Base-by-base conservation (phyloP, 2,888 invertebrate species). In the Oscheius sp. region DNA sequence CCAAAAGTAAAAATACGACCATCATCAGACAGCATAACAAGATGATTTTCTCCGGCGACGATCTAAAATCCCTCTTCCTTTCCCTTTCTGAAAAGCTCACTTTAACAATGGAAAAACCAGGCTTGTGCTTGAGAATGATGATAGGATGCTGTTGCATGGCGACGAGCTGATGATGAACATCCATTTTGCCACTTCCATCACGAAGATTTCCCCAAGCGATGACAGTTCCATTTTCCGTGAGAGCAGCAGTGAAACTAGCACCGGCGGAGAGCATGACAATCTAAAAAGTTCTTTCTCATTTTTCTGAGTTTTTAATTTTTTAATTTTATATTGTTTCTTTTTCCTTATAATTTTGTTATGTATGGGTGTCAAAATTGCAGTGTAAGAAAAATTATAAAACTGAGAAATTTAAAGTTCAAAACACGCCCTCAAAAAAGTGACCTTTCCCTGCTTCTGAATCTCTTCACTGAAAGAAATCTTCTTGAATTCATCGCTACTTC, bases 151-250 rank as follows among this genome's bases (percentile, higher is more conserved):
- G 78, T 68, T 82, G 79, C 80, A 84, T 84, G 26, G 77, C 72
- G 17, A 72, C 74, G 17, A 84, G 74, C 14, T 78, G 71, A 41
- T 80, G 73, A 62, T 85, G 84, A 17, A 77, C 80, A 57, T 81
- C 79, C 9, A 84, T 74, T 51, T 82, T 80, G 54, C 84, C 84
- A 50, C 77, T 75, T 9, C 71, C 74, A 61, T 84, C 84, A 86
- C 95, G 90, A 86, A 97, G 95, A 14, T 93, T 92, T 0, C 97
- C 97, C 95, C 96, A 95, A 0, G 93, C 92, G 86, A 91, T 95
- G 0, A 95, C 94, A 64, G 91, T 89, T 0, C 96, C 96, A 86
- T 92, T 91, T 51, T 92, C 91, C 2, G 94, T 89, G 50, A 98
- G 88, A 2, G 92, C 94, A 8, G 93, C 94, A 2, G 93, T 91